Percentiles rank a stretch among this genome's conserved stretches.
Conservation (phyloP, 2,888 invertebrate genomes). For the Eretmocerus hayati region DNA sequence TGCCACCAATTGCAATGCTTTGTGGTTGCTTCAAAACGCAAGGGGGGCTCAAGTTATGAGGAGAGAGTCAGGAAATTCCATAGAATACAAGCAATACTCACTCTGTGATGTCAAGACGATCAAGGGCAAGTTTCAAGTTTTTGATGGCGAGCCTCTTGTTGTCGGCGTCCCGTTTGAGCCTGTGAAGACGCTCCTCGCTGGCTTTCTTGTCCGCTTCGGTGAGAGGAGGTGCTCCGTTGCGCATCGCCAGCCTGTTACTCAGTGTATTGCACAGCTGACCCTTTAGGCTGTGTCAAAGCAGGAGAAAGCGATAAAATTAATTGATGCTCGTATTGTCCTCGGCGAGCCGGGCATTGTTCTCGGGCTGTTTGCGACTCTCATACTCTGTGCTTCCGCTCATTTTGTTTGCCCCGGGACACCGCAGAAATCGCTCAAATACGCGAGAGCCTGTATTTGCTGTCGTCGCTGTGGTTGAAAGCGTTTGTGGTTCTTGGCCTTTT, state of each 20-base stretch:
- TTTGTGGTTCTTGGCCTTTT: no score
- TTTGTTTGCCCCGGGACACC: no score
- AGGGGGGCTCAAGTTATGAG: not conserved
- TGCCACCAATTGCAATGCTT: no score
- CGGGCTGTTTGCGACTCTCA: no score
- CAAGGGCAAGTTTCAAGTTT: constrained; percentile 71
- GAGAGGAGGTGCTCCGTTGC: constrained; percentile 43
- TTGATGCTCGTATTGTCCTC: not conserved
- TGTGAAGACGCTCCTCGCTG: constrained; percentile 56
- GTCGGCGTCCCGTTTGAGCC: constrained; percentile 64
- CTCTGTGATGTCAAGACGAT: constrained; percentile 82
- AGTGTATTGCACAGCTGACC: constrained; percentile 61
- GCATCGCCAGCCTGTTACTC: constrained; percentile 47
- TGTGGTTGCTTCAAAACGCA: not conserved
- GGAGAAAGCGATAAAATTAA: constrained; percentile 2
- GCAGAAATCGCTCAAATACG: no score
- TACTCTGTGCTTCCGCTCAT: not conserved
- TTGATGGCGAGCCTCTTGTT: constrained; percentile 72
- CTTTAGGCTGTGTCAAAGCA: constrained; percentile 49
- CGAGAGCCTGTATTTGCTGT: no score
- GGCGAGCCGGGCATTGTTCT: no score
- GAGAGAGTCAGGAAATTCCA: no score
- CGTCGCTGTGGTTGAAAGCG: no score
- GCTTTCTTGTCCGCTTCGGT: constrained; percentile 54
- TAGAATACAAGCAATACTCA: no score